Evolutionary conservation across 1,140 invertebrate genomes (phyloP).

Genomic region (Agraylea sexmaculata): DNA sequence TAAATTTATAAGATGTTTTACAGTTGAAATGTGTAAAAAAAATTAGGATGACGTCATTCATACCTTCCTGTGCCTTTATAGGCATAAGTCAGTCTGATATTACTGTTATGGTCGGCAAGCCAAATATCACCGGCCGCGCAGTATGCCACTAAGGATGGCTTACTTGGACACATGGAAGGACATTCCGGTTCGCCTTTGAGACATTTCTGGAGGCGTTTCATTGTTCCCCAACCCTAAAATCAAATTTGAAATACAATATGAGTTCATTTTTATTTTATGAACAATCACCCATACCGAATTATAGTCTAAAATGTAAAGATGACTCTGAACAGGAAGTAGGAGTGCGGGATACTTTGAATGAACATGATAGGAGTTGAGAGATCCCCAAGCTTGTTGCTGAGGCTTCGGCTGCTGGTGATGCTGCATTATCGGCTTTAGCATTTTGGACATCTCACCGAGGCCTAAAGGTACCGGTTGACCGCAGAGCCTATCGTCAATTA

Average conservation of each 20-base stretch:
- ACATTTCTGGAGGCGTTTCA: not conserved
- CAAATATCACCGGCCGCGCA: constrained; percentile 86
- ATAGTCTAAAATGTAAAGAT: constrained; percentile 47
- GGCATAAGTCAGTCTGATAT: constrained; percentile 62
- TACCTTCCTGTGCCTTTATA: constrained; percentile 52
- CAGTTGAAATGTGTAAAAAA: not conserved
- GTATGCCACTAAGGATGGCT: constrained; percentile 78
- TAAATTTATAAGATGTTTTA: constrained; percentile 9
- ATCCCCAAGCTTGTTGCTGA: constrained; percentile 63
- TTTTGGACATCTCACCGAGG: not conserved
- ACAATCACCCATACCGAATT: constrained; percentile 21
- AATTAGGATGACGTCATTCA: constrained; percentile 1
- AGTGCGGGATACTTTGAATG: constrained; percentile 69
- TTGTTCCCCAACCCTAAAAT: not conserved
- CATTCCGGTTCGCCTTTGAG: constrained; percentile 29
- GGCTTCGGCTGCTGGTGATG: not conserved
- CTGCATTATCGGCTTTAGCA: not conserved
- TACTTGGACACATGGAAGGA: constrained; percentile 86
- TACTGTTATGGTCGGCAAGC: constrained; percentile 64
- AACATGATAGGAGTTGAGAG: constrained; percentile 83
- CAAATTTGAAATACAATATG: constrained; percentile 1
- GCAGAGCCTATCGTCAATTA: not conserved
- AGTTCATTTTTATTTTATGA: not conserved
- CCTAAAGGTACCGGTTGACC: not conserved
- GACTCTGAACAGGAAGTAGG: constrained; percentile 81